These are phyloP conservation scores for Perdita meconis DNA, from an alignment of 2,888 invertebrate genomes.

Conservation along the genomic window DNA sequence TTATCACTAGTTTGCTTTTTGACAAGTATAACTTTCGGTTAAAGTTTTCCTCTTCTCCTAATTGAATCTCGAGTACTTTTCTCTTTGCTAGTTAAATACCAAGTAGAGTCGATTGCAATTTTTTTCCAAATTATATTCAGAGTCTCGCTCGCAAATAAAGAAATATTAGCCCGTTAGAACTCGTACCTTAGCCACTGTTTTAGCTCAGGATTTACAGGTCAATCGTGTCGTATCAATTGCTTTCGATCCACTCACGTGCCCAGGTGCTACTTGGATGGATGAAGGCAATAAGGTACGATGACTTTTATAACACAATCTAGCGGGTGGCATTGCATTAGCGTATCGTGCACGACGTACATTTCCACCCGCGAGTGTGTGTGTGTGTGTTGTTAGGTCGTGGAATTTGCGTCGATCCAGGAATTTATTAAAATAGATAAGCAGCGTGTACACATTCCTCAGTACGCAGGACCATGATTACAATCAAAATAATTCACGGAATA, in stretches of 20 bases:
- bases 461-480: too few relatives aligned
- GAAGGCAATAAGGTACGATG: background rate
- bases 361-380: background rate
- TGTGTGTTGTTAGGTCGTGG: background rate
- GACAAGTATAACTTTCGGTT: too few relatives aligned
- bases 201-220: conserved; percentile 22
- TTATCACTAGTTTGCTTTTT: too few relatives aligned
- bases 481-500: too few relatives aligned
- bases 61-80: background rate
- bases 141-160: too few relatives aligned
- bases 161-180: background rate
- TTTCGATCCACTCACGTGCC: background rate
- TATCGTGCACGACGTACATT: conserved; percentile 14
- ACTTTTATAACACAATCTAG: background rate
- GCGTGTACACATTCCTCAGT: too few relatives aligned
- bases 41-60: background rate
- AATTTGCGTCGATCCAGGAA: background rate
- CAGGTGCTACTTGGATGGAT: conserved; percentile 14
- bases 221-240: background rate
- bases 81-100: background rate
- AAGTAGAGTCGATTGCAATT: background rate
- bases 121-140: too few relatives aligned
- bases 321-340: background rate
- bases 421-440: background rate
- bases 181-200: background rate